Percentiles rank a stretch among this genome's conserved stretches.
phyloP scores from a whole-genome alignment of 2,113 vertebrate genomes.

The Casuarius casuarius region DNA sequence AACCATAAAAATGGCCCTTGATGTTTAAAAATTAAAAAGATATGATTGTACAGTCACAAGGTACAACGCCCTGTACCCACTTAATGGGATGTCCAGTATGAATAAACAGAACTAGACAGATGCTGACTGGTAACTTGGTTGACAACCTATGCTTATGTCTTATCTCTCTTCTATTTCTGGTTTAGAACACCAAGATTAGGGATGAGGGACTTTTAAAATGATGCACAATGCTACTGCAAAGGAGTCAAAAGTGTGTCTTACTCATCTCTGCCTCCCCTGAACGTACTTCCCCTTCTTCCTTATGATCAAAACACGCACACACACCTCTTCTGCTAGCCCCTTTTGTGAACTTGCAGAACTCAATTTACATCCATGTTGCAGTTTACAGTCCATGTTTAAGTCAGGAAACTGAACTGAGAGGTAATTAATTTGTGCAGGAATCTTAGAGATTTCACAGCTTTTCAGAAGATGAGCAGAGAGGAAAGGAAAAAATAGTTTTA shows the following conservation, averaged over 20 bases:
- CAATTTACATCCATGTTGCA: background rate
- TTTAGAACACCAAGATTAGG: background rate
- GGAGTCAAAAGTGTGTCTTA: background rate
- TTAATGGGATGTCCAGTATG: background rate
- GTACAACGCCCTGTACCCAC: background rate
- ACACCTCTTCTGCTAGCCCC: background rate
- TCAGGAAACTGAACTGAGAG: background rate
- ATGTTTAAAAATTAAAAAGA: background rate
- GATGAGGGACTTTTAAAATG: background rate
- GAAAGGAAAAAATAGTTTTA: background rate
- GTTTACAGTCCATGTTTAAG: background rate
- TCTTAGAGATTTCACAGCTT: background rate
- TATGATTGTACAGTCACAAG: background rate
- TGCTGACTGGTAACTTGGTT: background rate
- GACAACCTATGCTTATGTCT: background rate
- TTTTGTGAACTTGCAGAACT: background rate
- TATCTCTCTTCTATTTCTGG: background rate
- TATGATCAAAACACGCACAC: background rate
- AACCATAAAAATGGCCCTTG: background rate
- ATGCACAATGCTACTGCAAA: background rate
- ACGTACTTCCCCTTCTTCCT: background rate
- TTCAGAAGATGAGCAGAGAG: background rate
- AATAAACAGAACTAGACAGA: background rate
- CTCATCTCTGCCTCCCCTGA: background rate
- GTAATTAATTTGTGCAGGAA: background rate